Base-by-base conservation (phyloP, 2,797 vertebrate genomes). In the Macrochelys suwanniensis region DNA sequence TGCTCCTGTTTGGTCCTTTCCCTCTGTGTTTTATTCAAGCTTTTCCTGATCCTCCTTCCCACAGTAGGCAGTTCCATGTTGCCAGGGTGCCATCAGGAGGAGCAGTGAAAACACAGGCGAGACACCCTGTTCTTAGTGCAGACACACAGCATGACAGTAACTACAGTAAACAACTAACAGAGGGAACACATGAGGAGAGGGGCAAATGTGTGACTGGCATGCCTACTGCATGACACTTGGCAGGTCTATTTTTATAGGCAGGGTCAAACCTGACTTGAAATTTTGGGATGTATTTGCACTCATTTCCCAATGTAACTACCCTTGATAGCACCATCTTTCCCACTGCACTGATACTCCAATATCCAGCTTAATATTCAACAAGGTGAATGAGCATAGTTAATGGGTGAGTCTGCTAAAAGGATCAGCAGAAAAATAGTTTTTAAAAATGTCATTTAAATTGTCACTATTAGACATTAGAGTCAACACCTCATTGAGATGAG, bases 261-360 rank as follows among this genome's bases (percentile, higher is more conserved):
- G 0, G 0, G 15, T n/a, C 4, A 0, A 47, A 16, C 28, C 21
- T 77, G 13, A 47, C 26, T 77, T 77, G 42, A 77, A 77, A 77
- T 49, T 28, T 49, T 77, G 68, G n/a, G 37, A 23, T 71, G 19
- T 23, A 71, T 71, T 71, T 37, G n/a, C 68, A 42, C 37, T 71
- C 5, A 1, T 42, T 42, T 71, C 19, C 21, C 37, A 71, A 71
- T 68, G 65, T 68, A 68, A 68, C 65, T 68, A 68, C 9, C 10
- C 5, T 37, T 71, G 68, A 23, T 71, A 71, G 37, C 19, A 71
- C 89, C 15, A 5, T 84, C 90, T 91, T 91, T 25, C 90, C 65
- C 82, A 11, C 6, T 54, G 17, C 4, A 2, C 56, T 61, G 17
- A 31, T 16, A 57, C 3, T 13, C 15, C 47, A 71, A 59, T 56